Evolutionary conservation across 2,113 vertebrate genomes (phyloP).

Genomic region (Hiodon tergisus): DNA sequence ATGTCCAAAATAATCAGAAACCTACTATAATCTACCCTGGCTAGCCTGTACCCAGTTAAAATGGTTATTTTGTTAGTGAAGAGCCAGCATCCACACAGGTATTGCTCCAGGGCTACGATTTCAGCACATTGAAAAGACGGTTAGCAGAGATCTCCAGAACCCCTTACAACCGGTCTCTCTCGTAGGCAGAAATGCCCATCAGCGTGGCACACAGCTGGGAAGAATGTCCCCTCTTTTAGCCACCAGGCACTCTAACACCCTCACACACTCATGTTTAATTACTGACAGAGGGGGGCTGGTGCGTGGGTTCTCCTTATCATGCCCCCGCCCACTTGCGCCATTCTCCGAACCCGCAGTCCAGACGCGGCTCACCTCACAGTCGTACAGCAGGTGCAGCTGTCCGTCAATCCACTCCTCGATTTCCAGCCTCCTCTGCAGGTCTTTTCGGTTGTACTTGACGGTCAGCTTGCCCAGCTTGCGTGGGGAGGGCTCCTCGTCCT

Average conservation of each 20-base stretch:
- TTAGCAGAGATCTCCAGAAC: background rate
- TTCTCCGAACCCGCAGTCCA: background rate
- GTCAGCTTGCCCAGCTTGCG: slow-evolving; percentile 86
- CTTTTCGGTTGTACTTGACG: slow-evolving; percentile 89
- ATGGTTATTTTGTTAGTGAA: background rate
- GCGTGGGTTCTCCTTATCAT: background rate
- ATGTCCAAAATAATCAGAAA: no score
- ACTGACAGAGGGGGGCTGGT: slow-evolving; percentile 5
- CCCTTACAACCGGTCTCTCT: background rate
- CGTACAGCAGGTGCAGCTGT: slow-evolving; percentile 86
- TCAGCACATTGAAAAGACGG: background rate
- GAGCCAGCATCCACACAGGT: background rate
- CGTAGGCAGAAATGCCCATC: background rate
- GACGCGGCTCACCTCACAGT: slow-evolving; percentile 66
- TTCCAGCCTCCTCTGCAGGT: slow-evolving; percentile 88
- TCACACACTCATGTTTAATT: slow-evolving; percentile 12
- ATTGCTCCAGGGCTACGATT: background rate
- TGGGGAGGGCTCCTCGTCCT: slow-evolving; percentile 63
- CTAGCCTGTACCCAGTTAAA: background rate
- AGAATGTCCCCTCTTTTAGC: background rate
- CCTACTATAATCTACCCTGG: background rate
- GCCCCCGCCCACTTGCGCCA: background rate
- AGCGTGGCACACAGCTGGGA: background rate
- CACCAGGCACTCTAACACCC: slow-evolving; percentile 5
- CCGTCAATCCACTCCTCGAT: slow-evolving; percentile 89